Conservation (phyloP, 2,113 vertebrate species). For the Callionymus lyra region DNA sequence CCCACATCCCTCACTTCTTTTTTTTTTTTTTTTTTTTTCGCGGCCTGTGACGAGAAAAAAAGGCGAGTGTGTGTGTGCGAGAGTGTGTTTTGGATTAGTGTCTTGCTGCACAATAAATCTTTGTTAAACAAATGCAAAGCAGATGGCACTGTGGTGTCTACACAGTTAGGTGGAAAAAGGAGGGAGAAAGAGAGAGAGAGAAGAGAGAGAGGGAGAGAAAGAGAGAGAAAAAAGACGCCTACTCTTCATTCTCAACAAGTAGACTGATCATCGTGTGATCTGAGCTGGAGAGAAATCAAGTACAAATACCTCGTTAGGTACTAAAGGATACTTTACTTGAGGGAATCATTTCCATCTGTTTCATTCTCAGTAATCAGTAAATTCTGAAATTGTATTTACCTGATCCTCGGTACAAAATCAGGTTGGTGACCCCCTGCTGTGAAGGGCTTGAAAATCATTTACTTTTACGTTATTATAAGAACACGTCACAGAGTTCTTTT, state of each 20-base stretch:
- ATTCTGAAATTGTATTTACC: no score
- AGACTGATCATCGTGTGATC: slow-evolving; percentile 51
- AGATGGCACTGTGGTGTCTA: slow-evolving; percentile 70
- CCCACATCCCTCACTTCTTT: slow-evolving; percentile 59
- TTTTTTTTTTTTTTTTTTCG: slow-evolving; percentile 26
- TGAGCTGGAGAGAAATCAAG: no score
- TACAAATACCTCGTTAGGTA: no score
- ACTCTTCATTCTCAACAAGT: slow-evolving; percentile 60
- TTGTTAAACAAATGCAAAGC: slow-evolving; percentile 75
- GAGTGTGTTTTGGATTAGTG: slow-evolving; percentile 70
- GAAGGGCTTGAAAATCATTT: no score
- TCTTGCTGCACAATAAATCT: slow-evolving; percentile 72
- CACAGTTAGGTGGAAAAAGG: slow-evolving; percentile 52
- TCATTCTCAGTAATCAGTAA: no score
- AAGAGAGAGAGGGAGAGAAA: slow-evolving; percentile 14
- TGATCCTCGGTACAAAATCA: no score
- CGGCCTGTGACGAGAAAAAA: slow-evolving; percentile 61
- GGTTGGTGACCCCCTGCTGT: no score
- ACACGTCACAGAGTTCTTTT: no score
- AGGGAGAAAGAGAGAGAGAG: slow-evolving; percentile 38
- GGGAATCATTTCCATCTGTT: no score
- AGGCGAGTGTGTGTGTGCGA: slow-evolving; percentile 58
- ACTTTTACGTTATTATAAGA: no score
- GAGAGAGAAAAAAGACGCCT: slow-evolving; percentile 40
- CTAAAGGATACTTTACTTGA: no score